These are phyloP conservation scores for Ylistrum balloti DNA, from an alignment of 1,140 invertebrate species.

Conservation along the genomic window DNA sequence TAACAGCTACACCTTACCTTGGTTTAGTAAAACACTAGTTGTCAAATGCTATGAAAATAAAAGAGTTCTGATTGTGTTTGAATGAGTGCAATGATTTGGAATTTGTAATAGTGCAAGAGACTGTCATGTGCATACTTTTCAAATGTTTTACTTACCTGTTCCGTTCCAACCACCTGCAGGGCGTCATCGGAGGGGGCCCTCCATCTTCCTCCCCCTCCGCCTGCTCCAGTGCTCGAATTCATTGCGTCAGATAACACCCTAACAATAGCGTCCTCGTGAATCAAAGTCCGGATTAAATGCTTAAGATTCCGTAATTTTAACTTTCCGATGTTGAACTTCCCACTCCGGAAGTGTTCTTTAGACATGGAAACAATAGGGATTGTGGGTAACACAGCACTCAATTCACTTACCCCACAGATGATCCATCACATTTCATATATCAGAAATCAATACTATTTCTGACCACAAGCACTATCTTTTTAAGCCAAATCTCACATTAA, in stretches of 20 bases:
- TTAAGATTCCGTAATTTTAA: not conserved
- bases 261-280: not conserved
- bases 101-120: no score
- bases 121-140: not conserved
- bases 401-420: not conserved
- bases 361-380: constrained; percentile 25
- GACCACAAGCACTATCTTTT: no score
- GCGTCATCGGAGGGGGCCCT: constrained; percentile 15
- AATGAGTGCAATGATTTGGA: no score
- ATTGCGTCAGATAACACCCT: not conserved
- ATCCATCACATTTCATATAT: not conserved
- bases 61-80: no score
- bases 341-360: constrained; percentile 26
- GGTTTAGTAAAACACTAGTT: no score
- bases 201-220: not conserved
- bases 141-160: not conserved
- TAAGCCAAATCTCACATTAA: no score
- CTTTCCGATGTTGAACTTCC: constrained; percentile 12
- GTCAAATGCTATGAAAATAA: no score
- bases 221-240: not conserved
- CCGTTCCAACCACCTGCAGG: not conserved
- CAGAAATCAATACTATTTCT: no score
- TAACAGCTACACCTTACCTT: no score
- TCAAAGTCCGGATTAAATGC: constrained; percentile 4
- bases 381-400: not conserved